Base-by-base conservation (phyloP, 2,888 invertebrate species). In the Xestia ashworthii region DNA sequence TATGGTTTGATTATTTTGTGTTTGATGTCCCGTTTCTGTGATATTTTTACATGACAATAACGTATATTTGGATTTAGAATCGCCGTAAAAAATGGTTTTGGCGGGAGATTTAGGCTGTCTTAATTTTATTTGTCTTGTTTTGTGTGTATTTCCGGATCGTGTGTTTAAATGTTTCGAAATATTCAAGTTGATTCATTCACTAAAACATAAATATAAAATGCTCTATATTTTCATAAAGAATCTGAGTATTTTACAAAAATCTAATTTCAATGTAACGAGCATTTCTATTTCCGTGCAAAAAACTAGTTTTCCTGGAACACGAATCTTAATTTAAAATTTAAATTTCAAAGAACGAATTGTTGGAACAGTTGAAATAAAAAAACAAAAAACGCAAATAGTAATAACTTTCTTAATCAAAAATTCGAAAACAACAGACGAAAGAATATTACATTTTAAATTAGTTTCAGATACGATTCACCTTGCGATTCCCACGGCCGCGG, bases 401-500 rank as follows among this genome's bases (percentile, higher is more conserved):
- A 85, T 86, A 88, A 86, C 81, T 89, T 90, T 89, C 88, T 85
- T 88, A 90, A 90, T 92, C 89, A 83, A 85, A 91, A 91, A 89
- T 91, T 91, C 87, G 87, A 90, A 92, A 93, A 89, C 89, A 91
- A 94, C 92, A 93, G 93, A 92, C 91, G 92, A 94, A 95, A 94
- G 95, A 94, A 94, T 95, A 96, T 96, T 95, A 95, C 96, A 93
- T 95, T 96, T 96, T 95, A 96, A 96, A 96, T 96, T 96, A 96
- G 96, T 96, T 96, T 95, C 91, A 94, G 95, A 96, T 95, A 94
- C 95, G 95, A 92, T 85, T 95, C 93, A 95, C 95, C 95, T 95
- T 95, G 94, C 96, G 95, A 95, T 95, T 96, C 96, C 96, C 96
- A 96, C 96, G 96, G 94, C 96, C 96, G 96, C 96, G 96, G 94